Base-by-base conservation (phyloP, 2,888 invertebrate genomes). In the Caenorhabditis sp. region DNA sequence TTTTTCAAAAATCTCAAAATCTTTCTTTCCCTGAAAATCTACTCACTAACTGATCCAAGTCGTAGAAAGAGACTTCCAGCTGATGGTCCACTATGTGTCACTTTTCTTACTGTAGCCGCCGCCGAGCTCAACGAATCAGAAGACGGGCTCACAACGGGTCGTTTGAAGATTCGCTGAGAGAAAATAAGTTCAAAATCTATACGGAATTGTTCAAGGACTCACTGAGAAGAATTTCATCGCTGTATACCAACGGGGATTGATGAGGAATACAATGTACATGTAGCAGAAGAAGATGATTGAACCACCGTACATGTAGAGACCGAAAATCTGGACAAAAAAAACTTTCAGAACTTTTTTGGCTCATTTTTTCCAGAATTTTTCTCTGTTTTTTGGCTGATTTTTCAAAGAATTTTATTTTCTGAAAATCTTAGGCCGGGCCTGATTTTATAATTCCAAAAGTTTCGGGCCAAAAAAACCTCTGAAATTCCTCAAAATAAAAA, bases 1-100 rank as follows among this genome's bases (percentile, higher is more conserved):
- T n/a, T n/a, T n/a, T n/a, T n/a, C n/a, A n/a, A n/a, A n/a, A n/a
- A n/a, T n/a, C n/a, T n/a, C n/a, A n/a, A n/a, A n/a, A n/a, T n/a
- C n/a, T n/a, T n/a, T n/a, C n/a, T n/a, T n/a, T n/a, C n/a, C n/a
- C n/a, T n/a, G n/a, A n/a, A n/a, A n/a, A n/a, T n/a, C n/a, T n/a
- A 50, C 69, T 54, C 19, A 84, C 84, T 83, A 24, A 85, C 81
- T 43, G 76, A 77, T 55, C 85, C 85, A 6, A 85, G 70, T 21
- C 85, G 70, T 54, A 86, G 70, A 61, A 86, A 85, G 3, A 85
- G 64, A 76, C 85, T 85, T 23, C 85, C 85, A 8, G 85, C 85
- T 24, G 82, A 82, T 19, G 85, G 84, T 63, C 78, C 73, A 54
- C 78, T 77, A 63, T 85, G 85, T 17, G 84, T 82, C 23, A 85